Percentiles rank a stretch among this genome's conserved stretches.
These are phyloP conservation scores for Microplitis demolitor DNA, from an alignment of 1,140 invertebrate genomes.

Conservation along the genomic window DNA sequence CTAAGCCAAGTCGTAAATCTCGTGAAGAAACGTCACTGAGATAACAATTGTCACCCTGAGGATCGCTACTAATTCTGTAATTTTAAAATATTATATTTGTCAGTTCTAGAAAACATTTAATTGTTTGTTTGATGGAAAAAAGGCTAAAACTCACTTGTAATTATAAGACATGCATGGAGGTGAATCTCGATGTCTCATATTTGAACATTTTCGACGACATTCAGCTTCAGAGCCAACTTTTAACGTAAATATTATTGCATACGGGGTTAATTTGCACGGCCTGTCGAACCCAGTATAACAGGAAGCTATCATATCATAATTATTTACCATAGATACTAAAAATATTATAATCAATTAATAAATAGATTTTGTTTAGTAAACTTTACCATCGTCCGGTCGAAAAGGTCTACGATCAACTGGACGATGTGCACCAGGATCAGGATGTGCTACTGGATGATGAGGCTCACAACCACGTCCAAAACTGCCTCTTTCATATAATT, in stretches of 20 bases:
- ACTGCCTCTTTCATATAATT: conserved; percentile 78
- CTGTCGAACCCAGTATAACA: conserved; percentile 77
- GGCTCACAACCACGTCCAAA: conserved; percentile 79
- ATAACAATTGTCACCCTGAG: conserved; percentile 64
- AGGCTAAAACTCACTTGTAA: conserved; percentile 57
- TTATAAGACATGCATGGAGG: conserved; percentile 76
- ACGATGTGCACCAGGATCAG: conserved; percentile 30
- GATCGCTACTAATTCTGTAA: conserved; percentile 31
- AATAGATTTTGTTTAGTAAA: neutral
- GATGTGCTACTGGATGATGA: conserved; percentile 43
- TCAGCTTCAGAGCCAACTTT: conserved; percentile 68
- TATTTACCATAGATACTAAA: conserved; percentile 2
- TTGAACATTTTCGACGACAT: conserved; percentile 72
- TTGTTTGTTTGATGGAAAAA: too few species aligned
- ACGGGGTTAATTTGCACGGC: conserved; percentile 69
- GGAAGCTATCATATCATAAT: conserved; percentile 15
- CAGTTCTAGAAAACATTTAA: too few species aligned
- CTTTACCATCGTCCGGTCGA: conserved; percentile 20
- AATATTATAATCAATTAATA: neutral
- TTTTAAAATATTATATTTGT: neutral
- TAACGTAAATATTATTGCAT: conserved; percentile 68
- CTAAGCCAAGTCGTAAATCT: conserved; percentile 69
- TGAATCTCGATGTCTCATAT: conserved; percentile 61
- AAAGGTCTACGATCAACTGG: conserved; percentile 1
- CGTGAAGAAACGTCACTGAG: conserved; percentile 72